A percentile compares a stretch with the other conserved stretches of the same genome.
These are phyloP conservation scores for Amphimallon solstitiale DNA, from an alignment of 2,888 invertebrate genomes.

Conservation along the genomic window DNA sequence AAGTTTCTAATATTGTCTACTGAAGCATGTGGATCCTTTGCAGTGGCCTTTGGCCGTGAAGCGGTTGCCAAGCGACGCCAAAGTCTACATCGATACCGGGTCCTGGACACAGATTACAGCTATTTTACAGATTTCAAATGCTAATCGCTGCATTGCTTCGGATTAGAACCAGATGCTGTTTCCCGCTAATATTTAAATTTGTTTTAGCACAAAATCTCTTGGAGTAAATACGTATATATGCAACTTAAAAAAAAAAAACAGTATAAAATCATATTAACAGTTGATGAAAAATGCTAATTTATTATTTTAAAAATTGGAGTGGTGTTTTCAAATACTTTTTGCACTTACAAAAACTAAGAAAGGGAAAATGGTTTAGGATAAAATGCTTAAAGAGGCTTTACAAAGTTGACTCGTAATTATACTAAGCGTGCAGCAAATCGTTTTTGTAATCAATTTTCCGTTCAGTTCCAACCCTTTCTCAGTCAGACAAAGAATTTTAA, in stretches of 20 bases:
- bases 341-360: not conserved
- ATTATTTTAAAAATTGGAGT: too few species aligned
- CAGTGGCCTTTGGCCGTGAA: conserved; percentile 54
- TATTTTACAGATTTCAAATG: conserved; percentile 60
- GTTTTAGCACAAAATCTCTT: not conserved
- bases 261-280: not conserved
- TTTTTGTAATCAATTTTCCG: conserved; percentile 50
- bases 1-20: conserved; percentile 32
- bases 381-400: conserved; percentile 8
- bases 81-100: conserved; percentile 53
- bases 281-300: too few species aligned
- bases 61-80: conserved; percentile 57
- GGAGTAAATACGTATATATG: not conserved
- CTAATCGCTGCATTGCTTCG: conserved; percentile 51
- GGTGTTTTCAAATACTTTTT: too few species aligned
- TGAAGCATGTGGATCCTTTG: conserved; percentile 39
- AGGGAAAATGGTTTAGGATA: not conserved
- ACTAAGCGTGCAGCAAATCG: conserved; percentile 41
- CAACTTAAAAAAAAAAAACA: not conserved
- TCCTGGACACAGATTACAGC: conserved; percentile 55
- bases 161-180: conserved; percentile 34
- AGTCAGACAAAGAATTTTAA: conserved; percentile 54
- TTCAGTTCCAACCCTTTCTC: conserved; percentile 57
- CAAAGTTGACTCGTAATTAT: conserved; percentile 35
- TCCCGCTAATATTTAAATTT: conserved; percentile 37